phyloP scores from a whole-genome alignment of 2,888 invertebrate genomes.

The Ormia ochracea region DNA sequence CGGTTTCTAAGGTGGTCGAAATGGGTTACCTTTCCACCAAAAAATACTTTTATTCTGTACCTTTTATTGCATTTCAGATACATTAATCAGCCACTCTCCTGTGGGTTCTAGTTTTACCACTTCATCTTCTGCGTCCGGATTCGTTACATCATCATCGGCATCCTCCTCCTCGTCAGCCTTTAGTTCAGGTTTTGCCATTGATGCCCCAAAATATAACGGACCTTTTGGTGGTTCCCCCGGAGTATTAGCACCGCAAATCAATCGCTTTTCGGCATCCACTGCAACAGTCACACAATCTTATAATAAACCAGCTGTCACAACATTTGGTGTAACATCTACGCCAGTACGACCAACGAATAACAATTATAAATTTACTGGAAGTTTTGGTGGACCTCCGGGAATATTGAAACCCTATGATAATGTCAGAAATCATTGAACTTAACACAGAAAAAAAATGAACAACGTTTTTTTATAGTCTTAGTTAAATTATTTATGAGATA shows the following conservation, averaged over 20 bases:
- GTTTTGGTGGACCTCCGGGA: conserved; percentile 76
- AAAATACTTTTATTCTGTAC: background rate
- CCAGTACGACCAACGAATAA: background rate
- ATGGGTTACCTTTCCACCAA: background rate
- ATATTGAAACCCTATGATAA: conserved; percentile 74
- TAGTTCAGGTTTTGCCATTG: conserved; percentile 4
- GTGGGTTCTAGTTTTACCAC: conserved; percentile 15
- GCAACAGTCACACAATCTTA: conserved; percentile 13
- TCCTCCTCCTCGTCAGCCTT: background rate
- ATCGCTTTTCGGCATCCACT: conserved; percentile 35
- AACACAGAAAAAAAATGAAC: background rate
- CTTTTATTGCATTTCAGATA: conserved; percentile 3
- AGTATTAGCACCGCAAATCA: conserved; percentile 62
- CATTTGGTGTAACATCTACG: background rate
- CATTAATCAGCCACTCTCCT: conserved; percentile 36
- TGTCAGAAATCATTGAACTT: conserved; percentile 62
- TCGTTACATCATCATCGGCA: conserved; percentile 8
- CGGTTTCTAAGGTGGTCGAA: no score
- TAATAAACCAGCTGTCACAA: conserved; percentile 4
- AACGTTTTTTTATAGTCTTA: conserved; percentile 49
- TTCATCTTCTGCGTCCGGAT: conserved; percentile 35
- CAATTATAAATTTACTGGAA: conserved; percentile 66
- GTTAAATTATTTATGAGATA: conserved; percentile 62
- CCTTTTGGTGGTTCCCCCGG: conserved; percentile 72
- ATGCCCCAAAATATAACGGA: conserved; percentile 70